phyloP scores from a whole-genome alignment of 35 echinoderm and acorn worm species.

The Eucidaris tribuloides region DNA sequence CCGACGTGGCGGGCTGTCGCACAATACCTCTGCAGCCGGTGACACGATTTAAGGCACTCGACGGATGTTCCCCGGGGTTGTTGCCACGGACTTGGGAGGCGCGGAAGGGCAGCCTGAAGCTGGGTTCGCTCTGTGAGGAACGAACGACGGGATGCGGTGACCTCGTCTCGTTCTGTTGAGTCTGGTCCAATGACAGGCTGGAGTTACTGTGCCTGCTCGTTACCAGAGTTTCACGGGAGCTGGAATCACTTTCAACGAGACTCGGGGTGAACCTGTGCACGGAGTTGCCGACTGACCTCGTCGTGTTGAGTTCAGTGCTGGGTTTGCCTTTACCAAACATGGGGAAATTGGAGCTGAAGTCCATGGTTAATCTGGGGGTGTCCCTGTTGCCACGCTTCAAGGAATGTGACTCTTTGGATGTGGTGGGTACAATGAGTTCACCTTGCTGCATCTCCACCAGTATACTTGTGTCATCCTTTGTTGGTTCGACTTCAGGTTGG shows the following conservation, averaged over 20 bases:
- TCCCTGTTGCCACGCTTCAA: conserved; percentile 8
- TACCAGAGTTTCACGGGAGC: neutral
- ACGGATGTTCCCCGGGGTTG: conserved; percentile 49
- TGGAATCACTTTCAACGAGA: neutral
- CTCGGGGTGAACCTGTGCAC: neutral
- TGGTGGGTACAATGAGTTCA: conserved; percentile 12
- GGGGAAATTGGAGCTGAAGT: conserved; percentile 42
- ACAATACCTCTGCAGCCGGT: conserved; percentile 61
- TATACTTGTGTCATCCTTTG: neutral
- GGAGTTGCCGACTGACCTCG: conserved; percentile 34
- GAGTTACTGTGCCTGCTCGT: neutral
- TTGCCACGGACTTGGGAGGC: conserved; percentile 16
- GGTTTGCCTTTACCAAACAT: conserved; percentile 81
- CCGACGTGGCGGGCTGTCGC: neutral
- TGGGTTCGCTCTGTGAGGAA: conserved; percentile 23
- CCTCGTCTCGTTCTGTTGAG: neutral
- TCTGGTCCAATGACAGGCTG: conserved; percentile 15
- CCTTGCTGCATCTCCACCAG: neutral
- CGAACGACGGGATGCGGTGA: neutral
- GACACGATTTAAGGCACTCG: conserved; percentile 80
- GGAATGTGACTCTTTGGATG: neutral
- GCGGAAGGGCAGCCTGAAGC: conserved; percentile 26
- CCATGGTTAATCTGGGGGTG: conserved; percentile 4
- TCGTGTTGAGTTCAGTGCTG: conserved; percentile 70
- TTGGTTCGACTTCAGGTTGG: neutral